Percentiles rank a stretch among this genome's conserved stretches.
Evolutionary conservation across 2,888 invertebrate species (phyloP).

Genomic region (Junonia oenone): DNA sequence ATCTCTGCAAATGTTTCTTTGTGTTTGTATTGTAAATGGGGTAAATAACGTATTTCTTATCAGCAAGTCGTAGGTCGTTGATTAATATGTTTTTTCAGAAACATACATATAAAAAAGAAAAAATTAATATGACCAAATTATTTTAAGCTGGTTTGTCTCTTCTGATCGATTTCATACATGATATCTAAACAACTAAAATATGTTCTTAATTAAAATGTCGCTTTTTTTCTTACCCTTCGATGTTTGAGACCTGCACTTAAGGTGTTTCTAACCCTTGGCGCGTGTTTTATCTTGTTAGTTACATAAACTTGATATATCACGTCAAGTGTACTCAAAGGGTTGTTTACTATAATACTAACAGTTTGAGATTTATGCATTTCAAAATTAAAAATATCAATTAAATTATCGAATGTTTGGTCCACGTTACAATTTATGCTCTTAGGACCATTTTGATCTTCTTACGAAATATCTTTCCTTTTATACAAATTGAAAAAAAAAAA

Average conservation of each 20-base stretch:
- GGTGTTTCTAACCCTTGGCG: conserved; percentile 26
- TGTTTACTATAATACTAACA: background rate
- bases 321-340: conserved; percentile 7
- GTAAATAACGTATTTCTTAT: background rate
- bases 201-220: conserved; percentile 6
- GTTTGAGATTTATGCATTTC: background rate
- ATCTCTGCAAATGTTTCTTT: conserved; percentile 6
- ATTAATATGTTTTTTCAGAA: background rate
- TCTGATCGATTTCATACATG: background rate
- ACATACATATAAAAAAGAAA: background rate
- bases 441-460: background rate
- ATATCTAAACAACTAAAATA: background rate
- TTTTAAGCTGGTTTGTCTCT: too few relatives aligned
- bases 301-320: conserved; percentile 19
- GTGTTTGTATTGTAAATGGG: background rate
- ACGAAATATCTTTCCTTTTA: background rate
- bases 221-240: conserved; percentile 19
- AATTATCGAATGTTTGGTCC: background rate
- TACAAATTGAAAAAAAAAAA: too few relatives aligned
- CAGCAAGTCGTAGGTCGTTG: background rate
- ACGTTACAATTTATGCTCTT: too few relatives aligned
- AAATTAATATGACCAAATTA: background rate
- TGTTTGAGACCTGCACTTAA: conserved; percentile 23
- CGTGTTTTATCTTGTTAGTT: conserved; percentile 29
- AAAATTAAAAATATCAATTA: background rate